Base-by-base conservation (phyloP, 35 echinoderm and acorn worm species). In the Hemicentrotus pulcherrimus region DNA sequence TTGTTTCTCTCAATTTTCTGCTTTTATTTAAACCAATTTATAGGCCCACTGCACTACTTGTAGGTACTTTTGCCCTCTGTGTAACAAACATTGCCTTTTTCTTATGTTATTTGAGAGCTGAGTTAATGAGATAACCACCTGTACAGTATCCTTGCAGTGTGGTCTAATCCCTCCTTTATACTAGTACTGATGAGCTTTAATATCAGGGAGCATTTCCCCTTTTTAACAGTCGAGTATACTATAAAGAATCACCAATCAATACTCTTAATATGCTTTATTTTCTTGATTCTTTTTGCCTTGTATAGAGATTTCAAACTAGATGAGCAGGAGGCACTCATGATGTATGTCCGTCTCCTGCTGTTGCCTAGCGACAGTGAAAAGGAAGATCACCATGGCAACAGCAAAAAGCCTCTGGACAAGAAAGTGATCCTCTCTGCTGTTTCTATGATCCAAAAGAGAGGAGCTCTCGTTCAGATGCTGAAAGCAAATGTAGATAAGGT, bases 221-320 rank as follows among this genome's bases (percentile, higher is more conserved):
- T 50, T 12, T 50, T 55, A 55, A 13, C 7, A 55, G 0, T 55
- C 50, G 15, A 10, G 50, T 13, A 9, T n/a, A n/a, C n/a, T n/a
- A n/a, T n/a, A 55, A 55, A 55, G 0, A 55, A 55, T 50, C 48
- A 50, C 13, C 5, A 55, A 55, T 95, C 31, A 85, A 31, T 59
- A 32, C 31, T 95, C 33, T 18, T 95, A n/a, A n/a, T n/a, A 32
- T 95, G 9, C 47, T 85, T 96, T 24, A 31, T 18, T 93, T 94
- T 10, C 16, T 71, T 71, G 7, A 9, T 78, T 28, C 0, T 7
- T 7, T 78, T n/a, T 78, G 18, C 31, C n/a, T 46, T 65, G 31
- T 58, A 86, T 31, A 98, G 97, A 55, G 97, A 88, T 15, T 98
- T 98, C 95, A 91, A 92, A 0, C 88, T 98, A 10, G 92, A 95